phyloP scores from a whole-genome alignment of 2,797 vertebrate species.

The Sebastes umbrosus region DNA sequence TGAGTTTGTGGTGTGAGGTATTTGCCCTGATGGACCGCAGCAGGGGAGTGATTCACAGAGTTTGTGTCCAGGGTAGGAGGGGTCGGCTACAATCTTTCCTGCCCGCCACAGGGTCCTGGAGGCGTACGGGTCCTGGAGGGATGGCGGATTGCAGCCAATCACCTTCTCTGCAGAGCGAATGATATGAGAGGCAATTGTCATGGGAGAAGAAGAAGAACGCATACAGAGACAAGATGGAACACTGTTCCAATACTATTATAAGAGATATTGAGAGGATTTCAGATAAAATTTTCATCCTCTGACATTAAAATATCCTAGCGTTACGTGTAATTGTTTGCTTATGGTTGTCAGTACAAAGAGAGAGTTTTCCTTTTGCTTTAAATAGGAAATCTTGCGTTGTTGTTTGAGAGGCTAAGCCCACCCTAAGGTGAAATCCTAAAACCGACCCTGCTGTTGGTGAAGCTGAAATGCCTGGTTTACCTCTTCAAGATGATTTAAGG shows the following conservation, averaged over 20 bases:
- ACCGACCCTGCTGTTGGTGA: rapidly evolving
- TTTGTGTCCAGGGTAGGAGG: background rate
- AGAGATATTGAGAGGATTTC: background rate
- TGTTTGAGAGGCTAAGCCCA: background rate
- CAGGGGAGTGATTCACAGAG: background rate
- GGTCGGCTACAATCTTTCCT: background rate
- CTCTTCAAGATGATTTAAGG: no score
- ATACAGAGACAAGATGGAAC: background rate
- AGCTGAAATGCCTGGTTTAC: no score
- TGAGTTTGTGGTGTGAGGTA: background rate
- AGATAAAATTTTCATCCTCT: background rate
- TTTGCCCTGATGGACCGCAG: background rate
- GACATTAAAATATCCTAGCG: background rate
- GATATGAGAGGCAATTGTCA: background rate
- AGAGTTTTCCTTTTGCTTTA: background rate
- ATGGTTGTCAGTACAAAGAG: background rate
- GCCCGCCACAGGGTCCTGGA: background rate
- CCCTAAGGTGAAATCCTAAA: background rate
- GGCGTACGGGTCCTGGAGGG: background rate
- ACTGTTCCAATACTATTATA: background rate
- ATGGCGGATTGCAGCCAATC: background rate
- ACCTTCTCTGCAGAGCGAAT: background rate
- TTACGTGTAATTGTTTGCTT: background rate
- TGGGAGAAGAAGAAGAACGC: background rate
- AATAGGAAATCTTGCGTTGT: background rate